Base-by-base conservation (phyloP, 2,888 invertebrate species). In the Brassicogethes aeneus region DNA sequence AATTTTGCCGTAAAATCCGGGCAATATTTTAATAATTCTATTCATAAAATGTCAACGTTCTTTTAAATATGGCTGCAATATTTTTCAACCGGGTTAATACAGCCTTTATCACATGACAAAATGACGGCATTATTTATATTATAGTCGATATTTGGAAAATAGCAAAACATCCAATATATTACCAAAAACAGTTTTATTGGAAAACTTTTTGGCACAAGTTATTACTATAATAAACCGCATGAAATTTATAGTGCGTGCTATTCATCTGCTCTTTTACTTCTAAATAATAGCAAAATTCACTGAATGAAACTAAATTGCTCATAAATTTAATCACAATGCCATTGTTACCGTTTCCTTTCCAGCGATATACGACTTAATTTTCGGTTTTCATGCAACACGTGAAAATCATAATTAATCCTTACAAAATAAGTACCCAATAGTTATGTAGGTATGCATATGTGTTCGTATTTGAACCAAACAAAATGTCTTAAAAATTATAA, bases 141-240 rank as follows among this genome's bases (percentile, higher is more conserved):
- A 23, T 7, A 23, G 23, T 23, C 23, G 23, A 23, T 23, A 23
- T 23, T 23, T 23, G 5, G 23, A 23, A 23, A 23, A 23, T 23
- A 10, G 23, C 23, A 23, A 32, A 32, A 32, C 32, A 32, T 12
- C 12, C 32, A 32, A 32, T 32, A 32, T 32, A 32, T 32, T 32
- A 32, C 32, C 8, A 12, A 32, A 32, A 32, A 12, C 14, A 32
- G 32, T 32, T 32, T 32, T 32, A 32, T 32, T 32, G 32, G 32
- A 12, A 32, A 32, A 32, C 32, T 32, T 32, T 32, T 13, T 13
- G 32, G 32, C 32, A 32, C 32, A 32, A 32, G 32, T 32, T 32
- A 32, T 32, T 32, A 32, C 14, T 32, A 32, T 13, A 32, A 32
- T 13, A 32, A 32, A 32, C 32, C 32, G 32, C 32, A 32, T 32